These are phyloP conservation scores for Catharus fuscescens DNA, from an alignment of 2,113 vertebrate species.

Conservation along the genomic window DNA sequence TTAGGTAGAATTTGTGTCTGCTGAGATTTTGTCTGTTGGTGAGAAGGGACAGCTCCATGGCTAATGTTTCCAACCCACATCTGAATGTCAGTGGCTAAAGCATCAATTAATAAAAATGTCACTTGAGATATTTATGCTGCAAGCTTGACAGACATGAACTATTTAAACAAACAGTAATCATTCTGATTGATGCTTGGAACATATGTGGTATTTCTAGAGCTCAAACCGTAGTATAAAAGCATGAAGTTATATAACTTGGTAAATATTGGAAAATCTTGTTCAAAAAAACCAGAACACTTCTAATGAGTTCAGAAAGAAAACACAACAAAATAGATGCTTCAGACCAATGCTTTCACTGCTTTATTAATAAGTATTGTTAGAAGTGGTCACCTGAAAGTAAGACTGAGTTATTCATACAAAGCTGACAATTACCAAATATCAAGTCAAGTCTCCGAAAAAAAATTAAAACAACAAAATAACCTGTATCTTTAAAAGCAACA, in stretches of 20 bases:
- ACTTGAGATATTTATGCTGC: neutral
- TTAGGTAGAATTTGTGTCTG: neutral
- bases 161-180: neutral
- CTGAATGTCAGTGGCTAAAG: neutral
- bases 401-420: constrained; percentile 10
- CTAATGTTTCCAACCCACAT: neutral
- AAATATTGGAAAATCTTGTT: neutral
- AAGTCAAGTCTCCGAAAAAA: neutral
- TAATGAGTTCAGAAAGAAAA: constrained; percentile 32
- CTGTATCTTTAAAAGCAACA: neutral
- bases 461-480: neutral
- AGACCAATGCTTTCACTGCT: constrained; percentile 23
- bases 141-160: neutral
- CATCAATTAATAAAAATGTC: neutral
- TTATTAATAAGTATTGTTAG: constrained; percentile 36
- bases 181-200: neutral
- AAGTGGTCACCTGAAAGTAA: constrained; percentile 17
- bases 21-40: neutral
- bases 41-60: neutral
- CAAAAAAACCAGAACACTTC: neutral
- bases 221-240: neutral
- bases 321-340: constrained; percentile 40
- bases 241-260: neutral
- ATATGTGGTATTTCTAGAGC: neutral
- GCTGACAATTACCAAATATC: neutral